Conservation (phyloP, 2,888 invertebrate genomes). For the Agapostemon virescens region DNA sequence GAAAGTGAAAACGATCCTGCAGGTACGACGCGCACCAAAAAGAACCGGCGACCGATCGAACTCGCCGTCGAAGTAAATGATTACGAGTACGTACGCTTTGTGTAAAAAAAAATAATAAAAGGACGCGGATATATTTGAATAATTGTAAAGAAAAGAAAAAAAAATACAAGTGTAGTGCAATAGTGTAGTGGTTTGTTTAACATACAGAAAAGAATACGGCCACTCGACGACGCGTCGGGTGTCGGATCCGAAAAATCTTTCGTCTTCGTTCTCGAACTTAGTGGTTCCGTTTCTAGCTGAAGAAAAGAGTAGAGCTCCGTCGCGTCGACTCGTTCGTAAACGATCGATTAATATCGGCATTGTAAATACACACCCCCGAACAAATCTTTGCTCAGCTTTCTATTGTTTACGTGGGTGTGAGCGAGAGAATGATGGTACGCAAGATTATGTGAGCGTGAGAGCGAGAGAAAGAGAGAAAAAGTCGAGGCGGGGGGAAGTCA, state of each 20-base stretch:
- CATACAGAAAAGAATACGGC: slow-evolving; percentile 7
- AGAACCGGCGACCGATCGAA: neutral
- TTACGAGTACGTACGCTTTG: slow-evolving; percentile 2
- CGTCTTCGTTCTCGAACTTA: slow-evolving; percentile 2
- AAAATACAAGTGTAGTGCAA: slow-evolving; percentile 63
- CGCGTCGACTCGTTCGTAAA: slow-evolving; percentile 49
- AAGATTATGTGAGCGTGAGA: neutral
- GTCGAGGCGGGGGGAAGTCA: slow-evolving; percentile 43
- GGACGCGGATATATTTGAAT: slow-evolving; percentile 18
- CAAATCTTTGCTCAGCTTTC: slow-evolving; percentile 78
- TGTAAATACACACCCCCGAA: slow-evolving; percentile 78
- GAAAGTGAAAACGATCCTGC: slow-evolving; percentile 7
- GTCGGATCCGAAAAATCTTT: slow-evolving; percentile 32
- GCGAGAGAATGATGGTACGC: slow-evolving; percentile 6
- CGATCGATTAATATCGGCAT: slow-evolving; percentile 76
- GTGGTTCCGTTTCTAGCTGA: slow-evolving; percentile 25
- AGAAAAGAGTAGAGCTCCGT: slow-evolving; percentile 35
- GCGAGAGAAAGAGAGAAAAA: slow-evolving; percentile 14
- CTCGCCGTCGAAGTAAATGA: neutral
- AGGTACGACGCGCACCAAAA: neutral
- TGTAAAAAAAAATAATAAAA: slow-evolving; percentile 13
- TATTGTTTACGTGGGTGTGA: slow-evolving; percentile 72
- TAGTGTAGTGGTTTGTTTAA: slow-evolving; percentile 59
- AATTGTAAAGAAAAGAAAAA: slow-evolving; percentile 64
- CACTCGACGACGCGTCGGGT: slow-evolving; percentile 11